phyloP scores from a whole-genome alignment of 2,888 invertebrate genomes.

The Caradrina kadenii region DNA sequence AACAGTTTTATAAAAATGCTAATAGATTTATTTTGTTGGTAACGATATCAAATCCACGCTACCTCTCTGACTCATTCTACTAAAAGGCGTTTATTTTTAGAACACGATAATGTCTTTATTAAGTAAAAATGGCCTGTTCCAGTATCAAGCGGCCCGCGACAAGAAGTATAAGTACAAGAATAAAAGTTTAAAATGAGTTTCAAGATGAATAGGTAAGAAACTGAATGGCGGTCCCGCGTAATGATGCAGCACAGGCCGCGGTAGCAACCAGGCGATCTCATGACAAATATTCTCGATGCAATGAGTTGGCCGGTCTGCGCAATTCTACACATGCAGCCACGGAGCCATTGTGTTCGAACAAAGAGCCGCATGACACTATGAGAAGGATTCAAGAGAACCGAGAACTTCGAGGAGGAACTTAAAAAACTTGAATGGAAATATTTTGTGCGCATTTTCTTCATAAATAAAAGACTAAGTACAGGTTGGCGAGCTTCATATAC shows the following conservation, averaged over 20 bases:
- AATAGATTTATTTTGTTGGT: neutral
- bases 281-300: constrained; percentile 80
- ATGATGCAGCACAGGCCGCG: constrained; percentile 47
- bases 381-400: constrained; percentile 77
- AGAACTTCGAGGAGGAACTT: constrained; percentile 84
- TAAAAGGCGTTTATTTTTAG: constrained; percentile 18
- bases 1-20: neutral
- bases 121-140: constrained; percentile 8
- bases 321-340: constrained; percentile 80
- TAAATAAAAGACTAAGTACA: constrained; percentile 70
- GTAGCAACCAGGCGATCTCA: constrained; percentile 69
- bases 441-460: constrained; percentile 79
- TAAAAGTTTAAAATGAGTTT: constrained; percentile 53
- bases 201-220: constrained; percentile 71
- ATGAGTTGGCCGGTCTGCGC: constrained; percentile 80
- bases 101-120: constrained; percentile 9
- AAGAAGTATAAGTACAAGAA: constrained; percentile 25
- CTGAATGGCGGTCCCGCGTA: constrained; percentile 67
- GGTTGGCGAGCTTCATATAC: constrained; percentile 63
- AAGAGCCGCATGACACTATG: constrained; percentile 81
- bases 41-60: neutral
- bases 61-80: neutral
- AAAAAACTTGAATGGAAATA: constrained; percentile 85
- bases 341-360: constrained; percentile 84
- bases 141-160: constrained; percentile 15